phyloP scores from a whole-genome alignment of 2,113 vertebrate species.

The Paedocypris sp. region DNA sequence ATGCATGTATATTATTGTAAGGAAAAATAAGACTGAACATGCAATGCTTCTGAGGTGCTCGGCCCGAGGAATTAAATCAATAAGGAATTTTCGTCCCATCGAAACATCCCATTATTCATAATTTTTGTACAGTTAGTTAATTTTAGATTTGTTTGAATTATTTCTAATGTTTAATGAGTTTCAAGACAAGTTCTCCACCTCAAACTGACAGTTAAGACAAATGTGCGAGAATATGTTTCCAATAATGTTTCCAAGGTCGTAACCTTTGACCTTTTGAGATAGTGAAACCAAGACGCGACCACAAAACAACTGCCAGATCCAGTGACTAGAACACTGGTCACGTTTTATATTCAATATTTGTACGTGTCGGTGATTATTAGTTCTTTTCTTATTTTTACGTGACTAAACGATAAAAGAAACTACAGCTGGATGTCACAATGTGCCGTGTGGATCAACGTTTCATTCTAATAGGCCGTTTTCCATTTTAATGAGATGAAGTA shows the following conservation, averaged over 20 bases:
- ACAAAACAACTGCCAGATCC: slow-evolving; percentile 49
- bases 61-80: not conserved
- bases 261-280: slow-evolving; percentile 19
- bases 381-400: slow-evolving; percentile 17
- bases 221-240: too few relatives aligned
- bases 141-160: too few relatives aligned
- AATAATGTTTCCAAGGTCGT: slow-evolving; percentile 21
- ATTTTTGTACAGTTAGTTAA: too few relatives aligned
- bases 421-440: slow-evolving; percentile 40
- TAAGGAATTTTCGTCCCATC: not conserved
- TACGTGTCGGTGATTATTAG: slow-evolving; percentile 18
- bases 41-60: slow-evolving; percentile 12
- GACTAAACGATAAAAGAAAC: slow-evolving; percentile 21
- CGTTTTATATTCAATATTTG: slow-evolving; percentile 43
- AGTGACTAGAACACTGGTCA: slow-evolving; percentile 39
- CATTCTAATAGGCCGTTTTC: slow-evolving; percentile 30
- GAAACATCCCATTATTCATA: too few relatives aligned
- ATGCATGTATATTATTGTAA: slow-evolving; percentile 28
- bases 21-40: slow-evolving; percentile 7
- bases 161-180: too few relatives aligned
- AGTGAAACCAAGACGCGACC: not conserved
- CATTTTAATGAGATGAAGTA: slow-evolving; percentile 24
- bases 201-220: too few relatives aligned
- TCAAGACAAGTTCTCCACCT: too few relatives aligned
- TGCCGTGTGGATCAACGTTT: slow-evolving; percentile 34